A percentile compares a stretch with the other conserved stretches of the same genome.
Conservation (phyloP, 64 coral and sea anemone species). For the Actinia equina region DNA sequence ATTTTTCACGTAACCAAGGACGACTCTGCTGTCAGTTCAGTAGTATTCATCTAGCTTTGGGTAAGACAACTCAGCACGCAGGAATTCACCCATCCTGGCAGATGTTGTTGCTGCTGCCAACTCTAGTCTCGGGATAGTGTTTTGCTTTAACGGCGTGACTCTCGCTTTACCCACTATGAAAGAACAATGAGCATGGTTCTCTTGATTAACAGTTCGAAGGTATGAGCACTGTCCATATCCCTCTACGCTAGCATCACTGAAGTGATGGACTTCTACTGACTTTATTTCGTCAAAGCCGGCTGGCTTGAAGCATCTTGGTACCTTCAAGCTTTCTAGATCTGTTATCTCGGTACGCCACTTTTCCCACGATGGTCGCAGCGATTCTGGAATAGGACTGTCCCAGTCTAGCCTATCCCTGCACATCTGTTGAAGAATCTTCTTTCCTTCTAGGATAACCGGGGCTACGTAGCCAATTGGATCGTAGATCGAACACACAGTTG, state of each 20-base stretch:
- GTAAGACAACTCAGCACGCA: conserved; percentile 19
- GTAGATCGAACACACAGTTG: background rate
- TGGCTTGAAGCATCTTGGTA: conserved; percentile 18
- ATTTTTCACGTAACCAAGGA: conserved; percentile 44
- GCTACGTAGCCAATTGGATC: too few species aligned
- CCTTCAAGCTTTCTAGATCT: background rate
- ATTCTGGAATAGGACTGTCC: conserved; percentile 15
- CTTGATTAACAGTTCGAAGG: conserved; percentile 31
- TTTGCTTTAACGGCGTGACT: conserved; percentile 23
- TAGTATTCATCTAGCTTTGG: conserved; percentile 17
- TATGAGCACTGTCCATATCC: conserved; percentile 44
- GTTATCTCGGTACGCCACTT: conserved; percentile 8
- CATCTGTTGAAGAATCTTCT: conserved; percentile 19
- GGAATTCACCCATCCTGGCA: conserved; percentile 15
- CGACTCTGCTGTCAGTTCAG: conserved; percentile 35
- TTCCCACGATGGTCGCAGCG: background rate
- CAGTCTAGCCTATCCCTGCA: background rate
- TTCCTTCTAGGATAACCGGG: background rate
- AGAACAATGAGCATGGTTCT: conserved; percentile 29
- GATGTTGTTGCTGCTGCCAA: conserved; percentile 15
- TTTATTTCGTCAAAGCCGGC: background rate
- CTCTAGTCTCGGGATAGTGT: conserved; percentile 39
- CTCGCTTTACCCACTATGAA: conserved; percentile 30
- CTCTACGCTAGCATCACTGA: conserved; percentile 28
- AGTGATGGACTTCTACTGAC: conserved; percentile 36